Conservation (phyloP, 2,888 invertebrate genomes). For the Ypsolopha sequella region DNA sequence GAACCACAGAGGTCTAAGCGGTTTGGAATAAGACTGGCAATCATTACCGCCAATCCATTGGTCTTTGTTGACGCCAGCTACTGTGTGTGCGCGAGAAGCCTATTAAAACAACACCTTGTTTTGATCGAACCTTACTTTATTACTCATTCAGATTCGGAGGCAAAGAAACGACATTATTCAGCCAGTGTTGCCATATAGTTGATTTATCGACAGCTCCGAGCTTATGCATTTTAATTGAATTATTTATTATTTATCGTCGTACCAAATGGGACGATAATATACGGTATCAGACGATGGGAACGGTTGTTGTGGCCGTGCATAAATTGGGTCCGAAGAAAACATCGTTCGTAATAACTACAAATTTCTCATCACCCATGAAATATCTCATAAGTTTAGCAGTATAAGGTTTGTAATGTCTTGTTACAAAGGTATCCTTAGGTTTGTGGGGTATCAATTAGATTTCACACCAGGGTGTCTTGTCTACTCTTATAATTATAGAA, state of each 20-base stretch:
- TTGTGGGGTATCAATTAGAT: conserved; percentile 2
- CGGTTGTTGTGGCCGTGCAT: conserved; percentile 1
- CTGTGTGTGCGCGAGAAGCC: background rate
- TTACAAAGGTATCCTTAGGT: background rate
- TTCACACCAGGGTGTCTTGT: conserved; percentile 3
- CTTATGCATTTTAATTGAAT: conserved; percentile 8
- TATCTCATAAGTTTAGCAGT: background rate
- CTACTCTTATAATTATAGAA: background rate
- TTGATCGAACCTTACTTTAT: background rate
- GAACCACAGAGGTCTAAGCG: no score
- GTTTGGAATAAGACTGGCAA: background rate
- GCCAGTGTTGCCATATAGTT: background rate
- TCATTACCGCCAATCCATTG: background rate
- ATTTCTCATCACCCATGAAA: background rate
- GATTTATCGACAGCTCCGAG: conserved; percentile 1
- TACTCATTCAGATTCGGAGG: background rate
- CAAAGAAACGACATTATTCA: background rate
- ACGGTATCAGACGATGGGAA: background rate
- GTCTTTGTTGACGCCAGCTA: background rate
- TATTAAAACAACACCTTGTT: background rate
- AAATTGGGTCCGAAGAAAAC: background rate
- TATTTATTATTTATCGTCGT: conserved; percentile 7
- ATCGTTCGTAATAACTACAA: background rate
- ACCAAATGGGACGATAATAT: background rate
- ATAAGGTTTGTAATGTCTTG: background rate